These are phyloP conservation scores for Rhynchopsitta pachyrhyncha DNA, from an alignment of 2,113 vertebrate species.

Conservation along the genomic window DNA sequence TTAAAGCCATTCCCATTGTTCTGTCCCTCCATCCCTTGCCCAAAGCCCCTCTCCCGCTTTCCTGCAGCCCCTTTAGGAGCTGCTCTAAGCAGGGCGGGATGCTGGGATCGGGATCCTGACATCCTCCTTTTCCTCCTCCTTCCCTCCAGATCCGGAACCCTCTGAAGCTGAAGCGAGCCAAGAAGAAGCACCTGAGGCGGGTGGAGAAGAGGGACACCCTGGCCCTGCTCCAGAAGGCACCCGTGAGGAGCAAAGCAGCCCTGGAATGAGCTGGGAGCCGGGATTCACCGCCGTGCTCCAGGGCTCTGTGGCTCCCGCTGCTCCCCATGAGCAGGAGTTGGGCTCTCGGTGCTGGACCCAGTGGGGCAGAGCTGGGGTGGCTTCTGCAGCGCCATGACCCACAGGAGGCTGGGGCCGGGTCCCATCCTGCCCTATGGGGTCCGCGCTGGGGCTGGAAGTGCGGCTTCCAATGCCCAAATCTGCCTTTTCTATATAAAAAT, in stretches of 20 bases:
- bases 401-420: background rate
- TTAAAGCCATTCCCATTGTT: no score
- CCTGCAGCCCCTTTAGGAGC: no score
- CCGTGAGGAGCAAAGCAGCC: background rate
- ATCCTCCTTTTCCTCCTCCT: fast-evolving
- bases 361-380: background rate
- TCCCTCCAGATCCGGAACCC: constrained; percentile 87
- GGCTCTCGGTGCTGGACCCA: background rate
- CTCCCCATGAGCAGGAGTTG: fast-evolving
- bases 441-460: background rate
- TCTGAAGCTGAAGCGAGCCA: constrained; percentile 88
- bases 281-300: background rate
- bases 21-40: no score
- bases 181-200: constrained; percentile 89
- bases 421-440: fast-evolving
- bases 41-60: background rate
- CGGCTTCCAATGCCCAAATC: background rate
- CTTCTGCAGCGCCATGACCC: fast-evolving
- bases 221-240: constrained; percentile 74
- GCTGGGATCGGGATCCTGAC: background rate
- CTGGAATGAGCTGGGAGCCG: background rate
- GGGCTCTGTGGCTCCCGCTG: fast-evolving
- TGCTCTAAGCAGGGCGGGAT: background rate
- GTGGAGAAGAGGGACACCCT: constrained; percentile 91
- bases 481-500: background rate